A percentile compares a stretch with the other conserved stretches of the same genome.
Conservation (phyloP, 2,888 invertebrate genomes). For the Cephus runcator region DNA sequence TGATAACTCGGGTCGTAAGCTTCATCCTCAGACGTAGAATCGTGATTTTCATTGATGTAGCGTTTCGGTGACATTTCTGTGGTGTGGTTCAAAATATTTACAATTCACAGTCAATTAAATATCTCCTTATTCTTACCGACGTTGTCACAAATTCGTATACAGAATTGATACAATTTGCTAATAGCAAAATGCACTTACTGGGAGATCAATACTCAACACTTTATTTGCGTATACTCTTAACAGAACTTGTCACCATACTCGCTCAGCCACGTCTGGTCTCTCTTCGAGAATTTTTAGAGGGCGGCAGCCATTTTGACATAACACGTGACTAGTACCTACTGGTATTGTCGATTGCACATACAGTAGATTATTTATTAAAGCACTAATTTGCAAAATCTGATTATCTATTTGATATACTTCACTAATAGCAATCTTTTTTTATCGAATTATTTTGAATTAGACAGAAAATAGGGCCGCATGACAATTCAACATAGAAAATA, state of each 20-base stretch:
- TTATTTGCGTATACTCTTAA: not conserved
- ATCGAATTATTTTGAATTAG: not conserved
- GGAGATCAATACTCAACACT: not conserved
- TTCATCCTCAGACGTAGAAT: slow-evolving; percentile 15
- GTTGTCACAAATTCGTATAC: not conserved
- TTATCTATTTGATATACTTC: not conserved
- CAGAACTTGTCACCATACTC: not conserved
- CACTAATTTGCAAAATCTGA: not conserved
- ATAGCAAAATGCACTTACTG: not conserved
- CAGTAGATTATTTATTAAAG: not conserved
- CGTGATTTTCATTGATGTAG: slow-evolving; percentile 9
- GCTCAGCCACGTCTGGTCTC: not conserved
- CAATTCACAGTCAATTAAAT: not conserved
- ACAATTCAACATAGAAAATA: not conserved
- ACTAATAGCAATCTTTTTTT: not conserved
- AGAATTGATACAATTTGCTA: not conserved
- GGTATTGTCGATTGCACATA: not conserved
- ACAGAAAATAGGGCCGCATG: not conserved
- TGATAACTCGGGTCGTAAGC: slow-evolving; percentile 3
- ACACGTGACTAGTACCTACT: not conserved
- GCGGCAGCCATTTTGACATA: not conserved
- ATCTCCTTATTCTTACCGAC: not conserved
- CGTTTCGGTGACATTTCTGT: slow-evolving; percentile 13
- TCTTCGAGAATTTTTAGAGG: not conserved
- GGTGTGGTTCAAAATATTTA: not conserved